phyloP scores from a whole-genome alignment of 2,888 invertebrate genomes.

The Folsomia manolachei region DNA sequence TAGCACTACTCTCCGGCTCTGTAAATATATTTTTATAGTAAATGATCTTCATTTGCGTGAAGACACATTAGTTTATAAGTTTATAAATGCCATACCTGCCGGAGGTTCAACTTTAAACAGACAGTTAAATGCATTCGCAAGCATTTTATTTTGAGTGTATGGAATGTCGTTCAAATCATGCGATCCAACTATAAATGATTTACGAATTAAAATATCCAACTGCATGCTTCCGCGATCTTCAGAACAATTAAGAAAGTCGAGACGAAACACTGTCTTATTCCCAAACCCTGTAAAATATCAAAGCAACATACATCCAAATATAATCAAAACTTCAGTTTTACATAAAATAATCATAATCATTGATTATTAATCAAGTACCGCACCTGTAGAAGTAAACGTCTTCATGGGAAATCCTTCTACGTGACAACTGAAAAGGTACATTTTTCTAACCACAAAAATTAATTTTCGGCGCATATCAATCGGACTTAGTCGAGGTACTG shows the following conservation, averaged over 20 bases:
- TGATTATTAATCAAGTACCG: neutral
- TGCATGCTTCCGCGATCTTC: slow-evolving; percentile 9
- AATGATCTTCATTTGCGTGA: neutral
- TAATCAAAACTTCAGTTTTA: neutral
- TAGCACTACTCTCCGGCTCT: slow-evolving; percentile 27
- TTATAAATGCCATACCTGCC: too few relatives aligned
- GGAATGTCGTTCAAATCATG: slow-evolving; percentile 33
- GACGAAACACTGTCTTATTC: slow-evolving; percentile 23
- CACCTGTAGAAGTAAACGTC: slow-evolving; percentile 24
- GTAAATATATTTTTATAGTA: slow-evolving; percentile 9
- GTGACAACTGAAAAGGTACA: slow-evolving; percentile 27
- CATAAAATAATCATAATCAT: neutral
- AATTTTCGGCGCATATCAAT: slow-evolving; percentile 21
- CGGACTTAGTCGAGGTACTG: slow-evolving; percentile 19
- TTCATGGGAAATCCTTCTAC: slow-evolving; percentile 22
- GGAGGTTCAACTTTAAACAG: slow-evolving; percentile 26
- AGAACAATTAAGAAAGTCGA: slow-evolving; percentile 28
- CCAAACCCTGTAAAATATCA: slow-evolving; percentile 32
- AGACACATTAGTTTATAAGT: too few relatives aligned
- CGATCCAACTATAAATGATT: slow-evolving; percentile 27
- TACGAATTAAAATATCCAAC: slow-evolving; percentile 28
- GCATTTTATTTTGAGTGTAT: neutral
- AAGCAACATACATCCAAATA: slow-evolving; percentile 5
- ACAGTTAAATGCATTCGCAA: slow-evolving; percentile 23
- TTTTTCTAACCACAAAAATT: slow-evolving; percentile 28